A percentile compares a stretch with the other conserved stretches of the same genome.
Conservation (phyloP, 2,888 invertebrate genomes). For the Sisyra nigra region DNA sequence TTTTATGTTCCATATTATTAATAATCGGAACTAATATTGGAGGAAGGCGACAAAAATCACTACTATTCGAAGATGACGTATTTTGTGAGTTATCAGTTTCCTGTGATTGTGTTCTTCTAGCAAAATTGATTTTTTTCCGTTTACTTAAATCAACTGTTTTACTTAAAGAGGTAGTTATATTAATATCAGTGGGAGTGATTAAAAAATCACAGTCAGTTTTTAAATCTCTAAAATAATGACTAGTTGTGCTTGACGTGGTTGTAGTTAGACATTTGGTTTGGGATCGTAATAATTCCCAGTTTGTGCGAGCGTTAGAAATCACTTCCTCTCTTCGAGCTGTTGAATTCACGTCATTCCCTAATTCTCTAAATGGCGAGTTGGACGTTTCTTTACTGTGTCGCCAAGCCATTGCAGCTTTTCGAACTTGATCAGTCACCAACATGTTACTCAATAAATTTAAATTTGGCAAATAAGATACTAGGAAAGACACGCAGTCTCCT, state of each 20-base stretch:
- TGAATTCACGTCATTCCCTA: constrained; percentile 36
- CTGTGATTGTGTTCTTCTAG: constrained; percentile 39
- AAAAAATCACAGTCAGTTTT: constrained; percentile 27
- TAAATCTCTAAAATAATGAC: constrained; percentile 19
- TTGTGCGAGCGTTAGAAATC: constrained; percentile 72
- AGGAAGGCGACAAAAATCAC: constrained; percentile 43
- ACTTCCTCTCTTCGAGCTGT: constrained; percentile 62
- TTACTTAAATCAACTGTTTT: constrained; percentile 17
- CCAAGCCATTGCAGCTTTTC: constrained; percentile 67
- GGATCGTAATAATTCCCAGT: constrained; percentile 65
- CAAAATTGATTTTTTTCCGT: constrained; percentile 35
- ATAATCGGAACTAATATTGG: constrained; percentile 56
- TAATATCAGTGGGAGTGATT: constrained; percentile 21
- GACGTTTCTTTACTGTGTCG: constrained; percentile 57
- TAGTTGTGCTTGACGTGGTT: constrained; percentile 18
- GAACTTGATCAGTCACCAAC: constrained; percentile 64
- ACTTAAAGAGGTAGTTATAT: constrained; percentile 13
- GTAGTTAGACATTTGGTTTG: constrained; percentile 40
- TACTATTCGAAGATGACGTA: constrained; percentile 29
- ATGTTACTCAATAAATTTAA: constrained; percentile 57
- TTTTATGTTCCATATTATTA: constrained; percentile 35
- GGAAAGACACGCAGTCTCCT: constrained; percentile 67
- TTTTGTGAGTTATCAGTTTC: constrained; percentile 44
- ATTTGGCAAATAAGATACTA: constrained; percentile 65
- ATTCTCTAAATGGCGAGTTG: constrained; percentile 47